These are phyloP conservation scores for Oenanthe melanoleuca DNA, from an alignment of 2,113 vertebrate species.

Conservation along the genomic window DNA sequence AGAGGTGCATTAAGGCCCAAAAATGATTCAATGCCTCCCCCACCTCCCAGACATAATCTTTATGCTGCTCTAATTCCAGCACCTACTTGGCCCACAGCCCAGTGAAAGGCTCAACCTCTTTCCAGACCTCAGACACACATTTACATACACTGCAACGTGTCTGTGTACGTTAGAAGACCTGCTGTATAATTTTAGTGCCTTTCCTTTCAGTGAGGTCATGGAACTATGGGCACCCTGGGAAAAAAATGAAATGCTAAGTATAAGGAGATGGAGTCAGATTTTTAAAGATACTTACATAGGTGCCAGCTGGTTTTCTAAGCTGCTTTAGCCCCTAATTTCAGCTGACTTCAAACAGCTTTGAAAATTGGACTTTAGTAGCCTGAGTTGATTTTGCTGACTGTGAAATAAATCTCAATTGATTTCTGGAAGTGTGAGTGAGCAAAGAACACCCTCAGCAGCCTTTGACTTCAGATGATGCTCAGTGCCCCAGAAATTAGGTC, in stretches of 20 bases:
- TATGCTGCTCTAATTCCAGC: constrained; percentile 6
- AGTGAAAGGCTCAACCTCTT: background rate
- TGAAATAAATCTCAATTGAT: constrained; percentile 57
- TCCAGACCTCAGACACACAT: constrained; percentile 3
- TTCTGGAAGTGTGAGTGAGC: constrained; percentile 51
- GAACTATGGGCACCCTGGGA: background rate
- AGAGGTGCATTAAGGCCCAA: background rate
- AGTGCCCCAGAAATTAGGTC: constrained; percentile 58
- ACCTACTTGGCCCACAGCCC: constrained; percentile 29
- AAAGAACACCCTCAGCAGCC: constrained; percentile 38
- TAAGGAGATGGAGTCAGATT: background rate
- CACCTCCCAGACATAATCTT: constrained; percentile 16
- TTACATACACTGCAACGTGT: constrained; percentile 5
- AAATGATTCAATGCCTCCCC: background rate
- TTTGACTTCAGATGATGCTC: constrained; percentile 53
- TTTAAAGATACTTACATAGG: constrained; percentile 8
- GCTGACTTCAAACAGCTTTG: constrained; percentile 38
- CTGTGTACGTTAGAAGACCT: background rate
- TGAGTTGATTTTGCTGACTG: constrained; percentile 52
- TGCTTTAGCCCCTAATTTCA: constrained; percentile 19
- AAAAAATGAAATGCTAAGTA: background rate
- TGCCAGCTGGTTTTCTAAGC: constrained; percentile 25
- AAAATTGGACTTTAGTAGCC: constrained; percentile 30
- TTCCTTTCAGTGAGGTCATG: background rate
- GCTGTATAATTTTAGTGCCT: background rate